Percentiles rank a stretch among this genome's conserved stretches.
These are phyloP conservation scores for Ridgeia piscesae DNA, from an alignment of 1,140 invertebrate genomes.

Conservation along the genomic window DNA sequence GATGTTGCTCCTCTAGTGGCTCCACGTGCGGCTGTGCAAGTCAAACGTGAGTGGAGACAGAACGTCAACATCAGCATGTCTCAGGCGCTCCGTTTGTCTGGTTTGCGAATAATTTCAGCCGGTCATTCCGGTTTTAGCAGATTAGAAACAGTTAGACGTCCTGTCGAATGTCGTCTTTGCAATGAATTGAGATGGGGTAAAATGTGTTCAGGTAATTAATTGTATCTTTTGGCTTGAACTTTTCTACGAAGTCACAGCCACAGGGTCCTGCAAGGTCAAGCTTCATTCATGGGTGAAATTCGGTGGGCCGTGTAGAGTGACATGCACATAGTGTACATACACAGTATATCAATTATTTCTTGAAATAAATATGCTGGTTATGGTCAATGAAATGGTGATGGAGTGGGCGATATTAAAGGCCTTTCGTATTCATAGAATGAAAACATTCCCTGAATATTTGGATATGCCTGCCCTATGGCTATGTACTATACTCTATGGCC, in stretches of 20 bases:
- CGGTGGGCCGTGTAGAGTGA: not conserved
- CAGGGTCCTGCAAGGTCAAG: not conserved
- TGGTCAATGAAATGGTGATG: not conserved
- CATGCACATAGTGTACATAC: not conserved
- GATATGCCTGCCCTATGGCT: too few relatives aligned
- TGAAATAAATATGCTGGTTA: not conserved
- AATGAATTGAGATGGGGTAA: not conserved
- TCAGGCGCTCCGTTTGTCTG: not conserved
- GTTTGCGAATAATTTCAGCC: not conserved
- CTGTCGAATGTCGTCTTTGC: not conserved
- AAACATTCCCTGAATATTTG: too few relatives aligned
- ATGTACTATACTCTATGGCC: too few relatives aligned
- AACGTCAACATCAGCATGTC: conserved; percentile 4
- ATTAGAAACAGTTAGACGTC: conserved; percentile 1
- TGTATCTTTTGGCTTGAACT: not conserved
- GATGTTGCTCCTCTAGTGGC: not conserved
- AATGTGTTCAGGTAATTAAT: not conserved
- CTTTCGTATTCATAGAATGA: not conserved
- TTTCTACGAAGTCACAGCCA: not conserved
- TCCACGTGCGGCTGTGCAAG: not conserved
- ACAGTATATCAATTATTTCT: not conserved
- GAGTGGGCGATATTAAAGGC: not conserved
- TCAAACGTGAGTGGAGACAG: not conserved
- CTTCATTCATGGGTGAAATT: not conserved
- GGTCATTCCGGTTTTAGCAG: not conserved